These are phyloP conservation scores for Anarrhichthys ocellatus DNA, from an alignment of 2,113 vertebrate genomes.

Conservation along the genomic window DNA sequence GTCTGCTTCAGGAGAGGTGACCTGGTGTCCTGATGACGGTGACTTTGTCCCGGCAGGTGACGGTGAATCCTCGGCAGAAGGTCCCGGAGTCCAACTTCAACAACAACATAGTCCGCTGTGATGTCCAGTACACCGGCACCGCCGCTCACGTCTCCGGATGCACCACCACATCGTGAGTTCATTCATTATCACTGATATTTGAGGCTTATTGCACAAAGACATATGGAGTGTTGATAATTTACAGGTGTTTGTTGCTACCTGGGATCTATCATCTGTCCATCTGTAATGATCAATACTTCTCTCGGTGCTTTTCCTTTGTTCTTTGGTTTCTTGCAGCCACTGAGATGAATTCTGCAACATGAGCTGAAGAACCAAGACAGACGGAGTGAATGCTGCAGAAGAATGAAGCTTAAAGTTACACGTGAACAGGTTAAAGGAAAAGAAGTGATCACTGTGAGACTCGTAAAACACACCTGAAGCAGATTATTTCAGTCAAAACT, in stretches of 20 bases:
- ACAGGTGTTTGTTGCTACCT: no score
- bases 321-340: constrained; percentile 42
- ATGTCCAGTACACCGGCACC: constrained; percentile 84
- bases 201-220: not conserved
- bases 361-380: not conserved
- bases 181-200: no score
- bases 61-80: constrained; percentile 84
- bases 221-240: no score
- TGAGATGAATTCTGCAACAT: constrained; percentile 10
- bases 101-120: constrained; percentile 86
- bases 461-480: not conserved
- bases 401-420: constrained; percentile 8
- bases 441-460: not conserved
- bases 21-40: not conserved
- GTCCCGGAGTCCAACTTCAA: constrained; percentile 85
- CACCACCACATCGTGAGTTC: constrained; percentile 74
- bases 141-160: constrained; percentile 83
- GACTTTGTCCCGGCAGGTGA: constrained; percentile 71
- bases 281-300: not conserved
- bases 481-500: not conserved
- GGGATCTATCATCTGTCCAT: no score
- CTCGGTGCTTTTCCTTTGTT: not conserved
- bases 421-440: not conserved
- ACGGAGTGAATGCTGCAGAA: not conserved
- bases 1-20: not conserved